Evolutionary conservation across 2,888 invertebrate species (phyloP).

Genomic region (Eumacrocentrus americanus): DNA sequence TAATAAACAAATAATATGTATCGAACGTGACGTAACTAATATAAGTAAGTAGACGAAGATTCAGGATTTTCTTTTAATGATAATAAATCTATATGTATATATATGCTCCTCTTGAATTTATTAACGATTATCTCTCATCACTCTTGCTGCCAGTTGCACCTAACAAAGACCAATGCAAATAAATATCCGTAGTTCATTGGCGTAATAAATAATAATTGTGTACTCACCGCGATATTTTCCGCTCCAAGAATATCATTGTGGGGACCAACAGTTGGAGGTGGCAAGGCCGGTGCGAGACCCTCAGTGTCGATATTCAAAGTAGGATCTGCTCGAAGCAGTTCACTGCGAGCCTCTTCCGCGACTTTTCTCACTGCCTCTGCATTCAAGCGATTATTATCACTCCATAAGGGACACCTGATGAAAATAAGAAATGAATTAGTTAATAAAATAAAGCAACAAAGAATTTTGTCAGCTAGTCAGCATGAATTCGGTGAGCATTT

Average conservation of each 20-base stretch:
- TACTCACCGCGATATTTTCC: conserved; percentile 39
- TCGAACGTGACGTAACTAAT: too few relatives aligned
- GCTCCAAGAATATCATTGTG: conserved; percentile 37
- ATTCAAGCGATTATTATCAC: conserved; percentile 57
- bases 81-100: too few relatives aligned
- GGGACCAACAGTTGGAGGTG: conserved; percentile 40
- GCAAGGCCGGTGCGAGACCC: conserved; percentile 41
- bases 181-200: not conserved
- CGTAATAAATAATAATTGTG: not conserved
- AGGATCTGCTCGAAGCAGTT: conserved; percentile 53
- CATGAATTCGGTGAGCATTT: too few relatives aligned
- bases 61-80: too few relatives aligned
- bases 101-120: not conserved
- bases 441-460: not conserved
- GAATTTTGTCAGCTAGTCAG: too few relatives aligned
- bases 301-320: conserved; percentile 56
- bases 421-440: not conserved
- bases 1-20: not conserved
- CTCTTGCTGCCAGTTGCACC: not conserved
- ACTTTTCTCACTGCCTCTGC: conserved; percentile 57
- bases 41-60: too few relatives aligned
- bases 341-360: conserved; percentile 55
- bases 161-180: conserved; percentile 23
- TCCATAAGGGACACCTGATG: conserved; percentile 61
- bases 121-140: not conserved